A percentile compares a stretch with the other conserved stretches of the same genome.
phyloP scores from a whole-genome alignment of 2,797 vertebrate genomes.

The Chromobotia macracanthus region DNA sequence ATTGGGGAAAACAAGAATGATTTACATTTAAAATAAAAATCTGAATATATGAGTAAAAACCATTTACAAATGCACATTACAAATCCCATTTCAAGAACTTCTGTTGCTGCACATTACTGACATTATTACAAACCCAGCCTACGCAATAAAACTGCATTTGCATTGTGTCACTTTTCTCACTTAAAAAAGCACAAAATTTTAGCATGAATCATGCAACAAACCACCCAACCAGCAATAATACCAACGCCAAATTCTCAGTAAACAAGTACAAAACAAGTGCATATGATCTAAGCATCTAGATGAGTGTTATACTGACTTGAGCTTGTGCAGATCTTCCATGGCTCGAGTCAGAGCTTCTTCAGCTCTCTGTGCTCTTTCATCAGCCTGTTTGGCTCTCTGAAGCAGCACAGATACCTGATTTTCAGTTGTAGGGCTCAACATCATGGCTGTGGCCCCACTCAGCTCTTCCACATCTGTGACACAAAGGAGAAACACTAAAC shows the following conservation, averaged over 20 bases:
- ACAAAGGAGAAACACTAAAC: neutral
- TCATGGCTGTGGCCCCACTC: slow-evolving; percentile 62
- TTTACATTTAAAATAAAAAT: too few species aligned
- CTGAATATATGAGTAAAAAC: too few species aligned
- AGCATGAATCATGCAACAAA: too few species aligned
- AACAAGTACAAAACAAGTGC: neutral
- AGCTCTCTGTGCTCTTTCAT: slow-evolving; percentile 78
- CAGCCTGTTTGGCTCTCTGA: slow-evolving; percentile 74
- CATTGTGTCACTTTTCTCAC: too few species aligned
- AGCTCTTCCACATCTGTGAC: slow-evolving; percentile 88
- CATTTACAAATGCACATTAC: too few species aligned
- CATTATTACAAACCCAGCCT: too few species aligned
- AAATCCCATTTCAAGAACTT: too few species aligned
- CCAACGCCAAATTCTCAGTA: neutral
- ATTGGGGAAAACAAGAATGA: too few species aligned
- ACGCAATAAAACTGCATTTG: too few species aligned
- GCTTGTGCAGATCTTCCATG: slow-evolving; percentile 87
- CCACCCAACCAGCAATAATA: too few species aligned
- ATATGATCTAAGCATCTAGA: neutral
- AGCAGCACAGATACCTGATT: slow-evolving; percentile 61
- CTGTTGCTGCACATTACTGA: too few species aligned
- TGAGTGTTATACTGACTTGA: slow-evolving; percentile 79
- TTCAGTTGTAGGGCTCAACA: slow-evolving; percentile 44
- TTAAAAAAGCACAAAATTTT: too few species aligned
- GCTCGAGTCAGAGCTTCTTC: slow-evolving; percentile 84